Evolutionary conservation across 2,888 invertebrate genomes (phyloP), one percentile per base, ranked within the genome.

Genomic region (Lochmaea crataegi): DNA sequence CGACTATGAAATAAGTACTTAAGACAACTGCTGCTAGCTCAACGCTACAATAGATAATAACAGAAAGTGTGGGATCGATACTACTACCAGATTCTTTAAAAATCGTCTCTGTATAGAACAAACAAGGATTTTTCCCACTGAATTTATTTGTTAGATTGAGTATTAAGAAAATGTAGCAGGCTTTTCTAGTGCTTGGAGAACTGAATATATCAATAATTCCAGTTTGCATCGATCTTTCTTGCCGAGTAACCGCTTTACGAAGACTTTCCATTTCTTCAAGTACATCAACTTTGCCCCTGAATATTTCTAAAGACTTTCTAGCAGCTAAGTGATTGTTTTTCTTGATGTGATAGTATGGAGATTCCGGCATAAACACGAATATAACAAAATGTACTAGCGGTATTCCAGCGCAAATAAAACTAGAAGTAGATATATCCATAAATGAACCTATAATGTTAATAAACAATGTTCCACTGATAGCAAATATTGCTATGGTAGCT

Each of bases 331-430:
- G 86, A 16, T 85, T 83, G 10, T 84, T 84, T 61, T 85, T 87
- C 48, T 87, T 86, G 51, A 88, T 83, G 73, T 86, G 83, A 76
- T 86, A 89, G 67, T 90, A 88, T 0, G 91, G 91, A 0, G 90
- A 89, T 87, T 94, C 93, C n/a, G 93, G 93, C 83, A 93, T 88
- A 82, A 90, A 89, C 48, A 90, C 84, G 83, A 92, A 90, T 11
- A 89, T 86, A 16, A 90, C 71, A 60, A 91, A 86, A 81, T 91
- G 90, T 60, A 90, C 81, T 41, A 91, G 82, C 9, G 92, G 90
- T 70, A 92, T 87, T 74, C 89, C 83, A 78, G 90, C 87, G 82
- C 91, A 91, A 83, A 91, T 88, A 67, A 88, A 85, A 75, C 90
- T 90, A 76, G 91, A 87, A 16, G 85, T 85, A 78, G 85, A 86